Evolutionary conservation across 2,113 vertebrate species (phyloP).

Genomic region (Platanista minor): DNA sequence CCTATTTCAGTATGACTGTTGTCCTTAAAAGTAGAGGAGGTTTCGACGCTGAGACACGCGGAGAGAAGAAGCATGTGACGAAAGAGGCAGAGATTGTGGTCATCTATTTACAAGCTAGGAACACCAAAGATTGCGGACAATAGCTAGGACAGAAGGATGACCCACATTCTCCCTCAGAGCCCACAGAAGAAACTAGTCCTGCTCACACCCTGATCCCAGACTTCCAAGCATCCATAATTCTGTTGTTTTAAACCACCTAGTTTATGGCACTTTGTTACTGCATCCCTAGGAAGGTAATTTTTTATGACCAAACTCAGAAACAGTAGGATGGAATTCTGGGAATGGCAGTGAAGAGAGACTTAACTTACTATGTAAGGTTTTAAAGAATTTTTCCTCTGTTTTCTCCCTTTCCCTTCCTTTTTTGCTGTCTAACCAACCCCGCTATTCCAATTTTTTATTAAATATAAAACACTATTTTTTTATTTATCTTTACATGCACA

Average conservation of each 20-base stretch:
- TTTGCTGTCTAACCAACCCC: not conserved
- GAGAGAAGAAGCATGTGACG: not conserved
- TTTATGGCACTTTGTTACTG: not conserved
- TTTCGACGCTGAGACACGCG: not conserved
- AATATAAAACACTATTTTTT: not conserved
- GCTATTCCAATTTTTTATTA: not conserved
- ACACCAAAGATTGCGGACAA: rapidly evolving
- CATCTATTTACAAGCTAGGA: rapidly evolving
- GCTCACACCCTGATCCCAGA: too few species aligned
- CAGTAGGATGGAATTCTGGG: not conserved
- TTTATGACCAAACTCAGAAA: not conserved
- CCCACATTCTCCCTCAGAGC: rapidly evolving
- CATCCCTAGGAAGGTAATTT: not conserved
- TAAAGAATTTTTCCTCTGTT: not conserved
- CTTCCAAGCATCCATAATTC: not conserved
- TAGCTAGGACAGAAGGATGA: not conserved
- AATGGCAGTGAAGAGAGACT: not conserved
- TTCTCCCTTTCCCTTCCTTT: not conserved
- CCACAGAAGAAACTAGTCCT: not conserved
- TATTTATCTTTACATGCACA: not conserved
- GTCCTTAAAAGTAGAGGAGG: not conserved
- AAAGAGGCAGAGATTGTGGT: not conserved
- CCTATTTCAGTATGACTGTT: not conserved
- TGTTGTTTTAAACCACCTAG: not conserved
- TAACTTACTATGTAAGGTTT: not conserved